Evolutionary conservation across 1,140 invertebrate species (phyloP).

Genomic region (Anoplophora glabripennis): DNA sequence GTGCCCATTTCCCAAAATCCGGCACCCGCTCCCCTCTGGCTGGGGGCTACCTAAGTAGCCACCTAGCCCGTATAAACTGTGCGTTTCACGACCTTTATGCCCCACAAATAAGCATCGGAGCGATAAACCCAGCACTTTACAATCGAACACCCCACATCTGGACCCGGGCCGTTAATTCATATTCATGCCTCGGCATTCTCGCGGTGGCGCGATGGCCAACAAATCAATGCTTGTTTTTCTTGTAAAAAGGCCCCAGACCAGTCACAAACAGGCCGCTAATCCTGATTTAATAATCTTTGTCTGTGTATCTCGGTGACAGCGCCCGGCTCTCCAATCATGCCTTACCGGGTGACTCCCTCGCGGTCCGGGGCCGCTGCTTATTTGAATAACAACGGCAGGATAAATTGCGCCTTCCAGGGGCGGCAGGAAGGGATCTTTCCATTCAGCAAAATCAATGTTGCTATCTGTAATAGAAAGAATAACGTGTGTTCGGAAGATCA

Average conservation of each 20-base stretch:
- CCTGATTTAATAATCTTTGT: conserved; percentile 46
- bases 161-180: too few relatives aligned
- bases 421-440: too few relatives aligned
- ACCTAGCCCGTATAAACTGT: too few relatives aligned
- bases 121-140: conserved; percentile 19
- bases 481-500: too few relatives aligned
- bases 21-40: too few relatives aligned
- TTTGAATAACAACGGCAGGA: conserved; percentile 38
- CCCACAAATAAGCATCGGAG: too few relatives aligned
- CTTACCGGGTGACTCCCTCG: conserved; percentile 31
- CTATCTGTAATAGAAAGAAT: too few relatives aligned
- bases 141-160: conserved; percentile 34
- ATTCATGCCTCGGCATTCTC: too few relatives aligned
- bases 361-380: conserved; percentile 24
- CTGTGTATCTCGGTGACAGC: conserved; percentile 32
- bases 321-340: conserved; percentile 30
- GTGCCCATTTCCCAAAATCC: too few relatives aligned
- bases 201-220: conserved; percentile 34
- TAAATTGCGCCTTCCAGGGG: conserved; percentile 33
- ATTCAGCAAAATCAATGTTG: too few relatives aligned
- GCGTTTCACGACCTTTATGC: too few relatives aligned
- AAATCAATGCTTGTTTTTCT: conserved; percentile 43
- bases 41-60: too few relatives aligned
- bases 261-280: conserved; percentile 43
- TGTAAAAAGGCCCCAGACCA: conserved; percentile 34